Percentiles rank a stretch among this genome's conserved stretches.
These are phyloP conservation scores for Rhopalosiphum maidis DNA, from an alignment of 1,140 invertebrate species.

Conservation along the genomic window DNA sequence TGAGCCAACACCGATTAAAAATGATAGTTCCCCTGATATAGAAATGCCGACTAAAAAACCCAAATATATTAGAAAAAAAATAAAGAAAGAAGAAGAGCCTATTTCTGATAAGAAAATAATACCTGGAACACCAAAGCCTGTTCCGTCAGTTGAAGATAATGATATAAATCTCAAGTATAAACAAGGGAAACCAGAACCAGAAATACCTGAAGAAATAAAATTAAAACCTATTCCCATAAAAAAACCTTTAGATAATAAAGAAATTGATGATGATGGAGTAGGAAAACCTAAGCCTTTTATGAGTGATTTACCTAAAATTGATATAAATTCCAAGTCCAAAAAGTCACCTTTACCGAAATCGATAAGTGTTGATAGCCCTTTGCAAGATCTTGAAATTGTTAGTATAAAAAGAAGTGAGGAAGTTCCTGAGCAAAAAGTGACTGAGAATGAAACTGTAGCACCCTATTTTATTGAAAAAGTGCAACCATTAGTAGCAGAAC, in stretches of 20 bases:
- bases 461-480: constrained; percentile 76
- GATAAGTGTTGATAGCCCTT: constrained; percentile 63
- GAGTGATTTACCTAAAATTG: constrained; percentile 61
- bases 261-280: constrained; percentile 57
- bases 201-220: constrained; percentile 60
- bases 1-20: constrained; percentile 55
- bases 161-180: constrained; percentile 64
- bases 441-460: constrained; percentile 63
- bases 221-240: constrained; percentile 59
- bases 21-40: constrained; percentile 59
- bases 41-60: constrained; percentile 60
- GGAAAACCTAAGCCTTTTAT: constrained; percentile 63
- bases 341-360: constrained; percentile 49
- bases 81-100: constrained; percentile 59
- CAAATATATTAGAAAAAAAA: constrained; percentile 60
- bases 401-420: constrained; percentile 63
- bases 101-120: constrained; percentile 62
- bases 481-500: constrained; percentile 71
- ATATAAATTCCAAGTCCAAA: constrained; percentile 56
- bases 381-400: constrained; percentile 68
- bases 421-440: constrained; percentile 53
- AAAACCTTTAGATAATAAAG: constrained; percentile 58
- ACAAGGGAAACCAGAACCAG: constrained; percentile 62
- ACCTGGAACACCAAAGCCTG: constrained; percentile 62
- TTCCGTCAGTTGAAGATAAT: constrained; percentile 62